phyloP scores from a whole-genome alignment of 2,113 vertebrate species.

The Strigops habroptila region DNA sequence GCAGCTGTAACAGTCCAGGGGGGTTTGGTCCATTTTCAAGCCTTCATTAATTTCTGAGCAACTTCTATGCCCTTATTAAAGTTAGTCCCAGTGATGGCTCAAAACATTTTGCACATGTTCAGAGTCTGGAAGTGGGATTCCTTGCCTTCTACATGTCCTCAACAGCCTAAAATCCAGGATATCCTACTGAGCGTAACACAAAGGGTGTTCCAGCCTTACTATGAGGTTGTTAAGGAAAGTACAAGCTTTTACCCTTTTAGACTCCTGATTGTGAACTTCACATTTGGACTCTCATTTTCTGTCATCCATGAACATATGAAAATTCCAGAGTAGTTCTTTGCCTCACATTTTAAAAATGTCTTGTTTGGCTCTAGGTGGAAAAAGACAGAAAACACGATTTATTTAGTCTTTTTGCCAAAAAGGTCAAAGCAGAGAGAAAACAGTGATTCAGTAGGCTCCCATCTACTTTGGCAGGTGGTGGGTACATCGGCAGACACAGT shows the following conservation, averaged over 20 bases:
- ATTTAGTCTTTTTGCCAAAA: neutral
- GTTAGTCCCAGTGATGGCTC: neutral
- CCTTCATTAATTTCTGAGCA: neutral
- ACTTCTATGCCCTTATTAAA: neutral
- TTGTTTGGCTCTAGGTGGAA: conserved; percentile 42
- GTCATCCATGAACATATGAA: conserved; percentile 77
- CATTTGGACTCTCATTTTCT: conserved; percentile 34
- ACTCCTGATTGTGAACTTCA: conserved; percentile 68
- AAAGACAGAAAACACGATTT: neutral
- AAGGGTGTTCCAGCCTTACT: neutral
- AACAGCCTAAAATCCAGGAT: neutral
- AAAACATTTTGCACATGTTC: neutral
- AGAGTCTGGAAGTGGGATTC: neutral
- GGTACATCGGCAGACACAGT: neutral
- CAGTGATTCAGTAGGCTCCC: neutral
- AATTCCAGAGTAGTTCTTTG: conserved; percentile 74
- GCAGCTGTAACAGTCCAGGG: neutral
- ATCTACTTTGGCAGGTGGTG: neutral
- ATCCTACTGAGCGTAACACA: neutral
- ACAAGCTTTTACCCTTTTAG: conserved; percentile 62
- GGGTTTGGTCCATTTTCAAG: neutral
- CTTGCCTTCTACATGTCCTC: neutral
- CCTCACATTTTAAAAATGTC: conserved; percentile 73
- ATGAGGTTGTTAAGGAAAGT: neutral
- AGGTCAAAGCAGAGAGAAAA: neutral